phyloP scores from a whole-genome alignment of 2,113 vertebrate genomes.

The crab-eating macaque (Macaca fascicularis) region T2T-MFA8v1.1 NC_088377.1:110141001-110141500 shows the following conservation, averaged over 20 bases:
- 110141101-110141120: slow-evolving; percentile 15
- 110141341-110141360: not conserved
- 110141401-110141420: not conserved
- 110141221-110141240: slow-evolving; percentile 9
- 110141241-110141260: slow-evolving; percentile 16
- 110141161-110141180: slow-evolving; percentile 37
- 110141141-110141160: slow-evolving; percentile 59
- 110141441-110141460: not conserved
- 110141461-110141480: not conserved
- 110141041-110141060: not conserved
- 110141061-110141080: slow-evolving; percentile 11
- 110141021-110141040: not conserved
- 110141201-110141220: not conserved
- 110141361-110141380: not conserved
- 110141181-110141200: not conserved
- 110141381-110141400: not conserved
- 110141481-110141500: not conserved
- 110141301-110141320: not conserved
- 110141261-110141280: not conserved
- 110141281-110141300: not conserved
- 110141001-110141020: not conserved
- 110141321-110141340: not conserved
- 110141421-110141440: not conserved
- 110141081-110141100: slow-evolving; percentile 9
- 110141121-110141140: slow-evolving; percentile 46